Conservation (phyloP, 2,113 vertebrate species). For the Dryoscopus gambensis region DNA sequence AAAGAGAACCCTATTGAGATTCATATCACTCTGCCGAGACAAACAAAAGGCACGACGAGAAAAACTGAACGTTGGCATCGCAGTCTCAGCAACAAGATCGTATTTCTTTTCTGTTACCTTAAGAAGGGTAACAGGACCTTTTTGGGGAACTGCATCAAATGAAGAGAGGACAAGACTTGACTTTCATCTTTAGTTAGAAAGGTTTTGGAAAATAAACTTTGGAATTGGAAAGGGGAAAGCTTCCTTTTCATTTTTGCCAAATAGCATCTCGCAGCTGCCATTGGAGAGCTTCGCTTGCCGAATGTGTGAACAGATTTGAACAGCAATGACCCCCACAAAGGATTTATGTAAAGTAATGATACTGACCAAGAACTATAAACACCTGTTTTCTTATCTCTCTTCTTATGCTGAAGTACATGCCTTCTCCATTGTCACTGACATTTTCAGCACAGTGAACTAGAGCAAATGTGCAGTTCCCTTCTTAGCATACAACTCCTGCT, state of each 20-base stretch:
- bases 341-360: background rate
- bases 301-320: background rate
- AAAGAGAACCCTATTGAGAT: background rate
- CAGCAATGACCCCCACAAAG: background rate
- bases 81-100: background rate
- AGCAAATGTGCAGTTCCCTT: background rate
- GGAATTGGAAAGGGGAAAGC: background rate
- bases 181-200: background rate
- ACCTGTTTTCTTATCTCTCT: background rate
- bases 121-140: background rate
- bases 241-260: background rate
- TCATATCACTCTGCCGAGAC: background rate
- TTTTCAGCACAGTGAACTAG: background rate
- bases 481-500: background rate
- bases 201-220: background rate
- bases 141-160: background rate
- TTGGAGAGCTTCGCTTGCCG: background rate
- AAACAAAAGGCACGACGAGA: background rate
- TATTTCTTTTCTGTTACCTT: background rate
- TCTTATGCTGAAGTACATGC: background rate
- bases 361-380: background rate
- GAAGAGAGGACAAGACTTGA: background rate
- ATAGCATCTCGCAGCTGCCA: background rate
- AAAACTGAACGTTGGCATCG: background rate
- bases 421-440: background rate